A percentile compares a stretch with the other conserved stretches of the same genome.
Evolutionary conservation across 1,140 invertebrate genomes (phyloP).

Genomic region (Drosophila truncata): DNA sequence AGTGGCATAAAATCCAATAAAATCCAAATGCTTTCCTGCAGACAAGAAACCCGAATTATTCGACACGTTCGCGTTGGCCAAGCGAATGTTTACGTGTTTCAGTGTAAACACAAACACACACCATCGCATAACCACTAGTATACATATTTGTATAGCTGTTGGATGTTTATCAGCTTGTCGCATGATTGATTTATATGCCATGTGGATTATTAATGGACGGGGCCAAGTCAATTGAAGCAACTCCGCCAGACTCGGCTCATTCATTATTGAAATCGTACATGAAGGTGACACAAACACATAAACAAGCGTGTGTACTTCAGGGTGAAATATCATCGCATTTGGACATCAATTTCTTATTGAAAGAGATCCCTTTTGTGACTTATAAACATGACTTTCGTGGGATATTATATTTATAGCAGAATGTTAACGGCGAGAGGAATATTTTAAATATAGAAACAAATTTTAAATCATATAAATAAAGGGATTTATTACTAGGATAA

Average conservation of each 20-base stretch:
- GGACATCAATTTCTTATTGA: slow-evolving; percentile 11
- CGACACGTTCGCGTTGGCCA: slow-evolving; percentile 44
- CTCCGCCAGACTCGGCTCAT: slow-evolving; percentile 44
- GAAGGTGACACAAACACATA: slow-evolving; percentile 24
- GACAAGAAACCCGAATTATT: slow-evolving; percentile 61
- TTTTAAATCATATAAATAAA: neutral
- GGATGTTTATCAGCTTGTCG: slow-evolving; percentile 78
- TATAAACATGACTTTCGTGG: neutral
- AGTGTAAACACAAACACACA: slow-evolving; percentile 32
- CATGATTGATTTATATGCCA: slow-evolving; percentile 77
- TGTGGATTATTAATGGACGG: slow-evolving; percentile 69
- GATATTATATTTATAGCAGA: neutral
- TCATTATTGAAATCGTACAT: slow-evolving; percentile 61
- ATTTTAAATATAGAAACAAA: neutral
- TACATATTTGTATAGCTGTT: slow-evolving; percentile 45
- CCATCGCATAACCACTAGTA: slow-evolving; percentile 13
- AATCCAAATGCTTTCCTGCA: slow-evolving; percentile 50
- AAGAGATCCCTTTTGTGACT: neutral
- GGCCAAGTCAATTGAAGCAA: slow-evolving; percentile 74
- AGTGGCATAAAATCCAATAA: slow-evolving; percentile 68
- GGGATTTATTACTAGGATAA: neutral
- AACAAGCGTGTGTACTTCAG: neutral
- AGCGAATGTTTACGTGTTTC: slow-evolving; percentile 29
- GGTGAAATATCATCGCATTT: slow-evolving; percentile 10
- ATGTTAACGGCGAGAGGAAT: neutral